phyloP scores from a whole-genome alignment of 53 echinoderm and acorn worm genomes.

The Holothuria leucospilota region DNA sequence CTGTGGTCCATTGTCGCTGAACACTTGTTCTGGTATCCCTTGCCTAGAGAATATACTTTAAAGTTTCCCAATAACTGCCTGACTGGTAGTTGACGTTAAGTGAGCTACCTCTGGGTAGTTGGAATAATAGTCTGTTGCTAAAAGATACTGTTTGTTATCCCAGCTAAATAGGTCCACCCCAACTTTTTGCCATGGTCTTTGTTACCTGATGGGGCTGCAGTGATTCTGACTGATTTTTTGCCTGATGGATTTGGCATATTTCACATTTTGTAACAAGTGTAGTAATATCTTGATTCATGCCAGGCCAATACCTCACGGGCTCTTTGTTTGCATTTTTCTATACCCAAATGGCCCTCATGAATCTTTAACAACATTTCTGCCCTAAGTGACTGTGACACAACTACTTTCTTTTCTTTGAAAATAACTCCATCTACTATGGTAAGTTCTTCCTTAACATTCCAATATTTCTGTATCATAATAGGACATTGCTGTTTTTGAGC shows the following conservation, averaged over 20 bases:
- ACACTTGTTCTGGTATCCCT: conserved; percentile 48
- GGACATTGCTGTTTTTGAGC: not conserved
- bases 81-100: conserved; percentile 12
- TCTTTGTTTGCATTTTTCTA: too few relatives aligned
- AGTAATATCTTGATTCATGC: conserved; percentile 40
- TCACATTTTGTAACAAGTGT: conserved; percentile 35
- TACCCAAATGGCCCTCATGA: too few relatives aligned
- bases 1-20: conserved; percentile 40
- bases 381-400: too few relatives aligned
- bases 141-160: conserved; percentile 15
- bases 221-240: conserved; percentile 28
- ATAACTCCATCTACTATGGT: not conserved
- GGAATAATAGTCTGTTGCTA: conserved; percentile 11
- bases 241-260: conserved; percentile 13
- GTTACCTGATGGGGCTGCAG: conserved; percentile 50
- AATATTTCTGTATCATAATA: not conserved
- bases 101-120: not conserved
- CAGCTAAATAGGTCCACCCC: conserved; percentile 50
- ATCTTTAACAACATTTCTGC: too few relatives aligned
- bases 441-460: conserved; percentile 32
- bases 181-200: conserved; percentile 60
- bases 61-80: conserved; percentile 25
- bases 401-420: conserved; percentile 1
- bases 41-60: conserved; percentile 44
- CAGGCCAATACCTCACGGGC: too few relatives aligned